These are phyloP conservation scores for Drosophila pseudoananassae DNA, from an alignment of 1,140 invertebrate genomes.

Conservation along the genomic window DNA sequence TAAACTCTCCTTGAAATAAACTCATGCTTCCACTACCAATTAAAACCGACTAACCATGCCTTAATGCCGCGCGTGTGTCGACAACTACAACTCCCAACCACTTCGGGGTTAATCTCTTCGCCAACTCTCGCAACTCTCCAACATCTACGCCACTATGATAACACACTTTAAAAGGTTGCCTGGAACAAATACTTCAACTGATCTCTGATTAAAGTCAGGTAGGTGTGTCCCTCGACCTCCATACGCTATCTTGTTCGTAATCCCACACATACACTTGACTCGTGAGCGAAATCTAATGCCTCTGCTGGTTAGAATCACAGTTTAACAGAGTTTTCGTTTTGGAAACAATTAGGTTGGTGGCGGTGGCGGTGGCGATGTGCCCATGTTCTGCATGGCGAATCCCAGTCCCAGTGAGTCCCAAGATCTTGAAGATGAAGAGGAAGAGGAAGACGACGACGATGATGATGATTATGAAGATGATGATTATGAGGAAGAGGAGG, in stretches of 20 bases:
- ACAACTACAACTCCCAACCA: constrained; percentile 75
- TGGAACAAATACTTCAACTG: constrained; percentile 84
- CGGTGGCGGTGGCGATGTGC: constrained; percentile 35
- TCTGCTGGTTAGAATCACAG: constrained; percentile 13
- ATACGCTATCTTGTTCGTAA: constrained; percentile 1
- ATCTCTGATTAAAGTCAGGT: constrained; percentile 83
- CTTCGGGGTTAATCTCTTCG: constrained; percentile 83
- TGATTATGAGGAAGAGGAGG: constrained; percentile 9
- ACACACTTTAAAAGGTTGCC: constrained; percentile 80
- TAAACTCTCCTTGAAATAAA: constrained; percentile 59
- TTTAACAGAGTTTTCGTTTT: constrained; percentile 9
- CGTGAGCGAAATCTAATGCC: not conserved
- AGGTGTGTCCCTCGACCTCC: constrained; percentile 43
- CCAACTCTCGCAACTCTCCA: constrained; percentile 45
- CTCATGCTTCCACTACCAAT: constrained; percentile 71
- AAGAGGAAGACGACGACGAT: constrained; percentile 2
- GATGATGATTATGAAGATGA: constrained; percentile 13
- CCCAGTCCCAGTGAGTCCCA: constrained; percentile 18
- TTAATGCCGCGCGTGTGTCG: constrained; percentile 70
- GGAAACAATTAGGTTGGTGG: constrained; percentile 59
- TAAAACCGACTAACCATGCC: constrained; percentile 57
- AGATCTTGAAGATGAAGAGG: constrained; percentile 10
- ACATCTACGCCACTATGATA: constrained; percentile 54
- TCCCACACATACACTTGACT: not conserved
- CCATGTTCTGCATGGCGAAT: constrained; percentile 31